Evolutionary conservation across 2,888 invertebrate genomes (phyloP).

Genomic region (Branchipolynoe longqiensis): DNA sequence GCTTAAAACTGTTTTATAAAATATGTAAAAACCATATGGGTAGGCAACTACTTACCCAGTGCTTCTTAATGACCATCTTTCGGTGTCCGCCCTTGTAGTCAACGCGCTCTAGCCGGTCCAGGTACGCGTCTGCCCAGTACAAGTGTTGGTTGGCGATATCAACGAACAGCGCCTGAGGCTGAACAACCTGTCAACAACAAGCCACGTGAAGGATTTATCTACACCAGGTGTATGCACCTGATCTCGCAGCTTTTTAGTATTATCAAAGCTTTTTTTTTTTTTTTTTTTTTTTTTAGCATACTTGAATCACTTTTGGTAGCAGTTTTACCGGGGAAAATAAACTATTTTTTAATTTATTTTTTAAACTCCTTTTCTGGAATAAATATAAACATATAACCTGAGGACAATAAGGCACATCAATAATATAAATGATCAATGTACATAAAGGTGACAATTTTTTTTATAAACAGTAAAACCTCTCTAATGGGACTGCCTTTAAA

Average conservation of each 20-base stretch:
- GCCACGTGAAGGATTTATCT: conserved; percentile 83
- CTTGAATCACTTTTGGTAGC: no score
- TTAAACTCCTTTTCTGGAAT: neutral
- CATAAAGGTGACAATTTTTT: no score
- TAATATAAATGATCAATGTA: no score
- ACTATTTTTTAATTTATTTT: neutral
- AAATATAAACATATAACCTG: neutral
- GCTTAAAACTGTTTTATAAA: neutral
- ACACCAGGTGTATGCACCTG: neutral
- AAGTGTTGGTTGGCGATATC: conserved; percentile 88
- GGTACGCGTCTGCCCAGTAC: conserved; percentile 92
- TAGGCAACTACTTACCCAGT: conserved; percentile 27
- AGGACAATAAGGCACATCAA: no score
- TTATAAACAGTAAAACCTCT: no score
- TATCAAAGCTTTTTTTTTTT: neutral
- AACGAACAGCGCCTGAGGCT: conserved; percentile 92
- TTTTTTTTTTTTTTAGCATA: neutral
- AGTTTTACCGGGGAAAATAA: neutral
- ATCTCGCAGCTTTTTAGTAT: neutral
- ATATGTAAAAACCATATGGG: neutral
- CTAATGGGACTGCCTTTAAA: no score
- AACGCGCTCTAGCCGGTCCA: conserved; percentile 85
- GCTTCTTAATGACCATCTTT: conserved; percentile 52
- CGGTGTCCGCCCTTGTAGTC: conserved; percentile 86
- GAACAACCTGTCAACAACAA: conserved; percentile 84